These are phyloP conservation scores for Apostichopus parvimensis DNA, from an alignment of 35 echinoderm and acorn worm species.

Conservation along the genomic window DNA sequence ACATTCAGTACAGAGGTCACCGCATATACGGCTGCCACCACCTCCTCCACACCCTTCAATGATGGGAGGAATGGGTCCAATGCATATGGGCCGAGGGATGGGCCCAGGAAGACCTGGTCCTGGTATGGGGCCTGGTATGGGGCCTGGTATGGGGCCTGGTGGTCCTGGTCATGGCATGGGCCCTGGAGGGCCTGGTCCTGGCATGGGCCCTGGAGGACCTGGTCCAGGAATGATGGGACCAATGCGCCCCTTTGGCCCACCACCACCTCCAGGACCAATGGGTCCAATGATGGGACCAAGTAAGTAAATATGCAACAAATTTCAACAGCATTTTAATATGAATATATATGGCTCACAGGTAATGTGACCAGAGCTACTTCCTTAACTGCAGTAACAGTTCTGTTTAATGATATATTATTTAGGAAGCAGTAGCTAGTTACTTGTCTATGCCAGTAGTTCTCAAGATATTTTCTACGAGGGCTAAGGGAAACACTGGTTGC, in stretches of 20 bases:
- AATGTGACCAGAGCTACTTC: no score
- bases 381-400: no score
- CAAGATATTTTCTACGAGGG: no score
- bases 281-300: conserved; percentile 48
- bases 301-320: not conserved
- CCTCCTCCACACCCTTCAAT: conserved; percentile 44
- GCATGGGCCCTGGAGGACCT: conserved; percentile 6
- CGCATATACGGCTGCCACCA: not conserved
- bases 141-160: conserved; percentile 5
- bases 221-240: conserved; percentile 35
- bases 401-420: no score
- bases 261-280: conserved; percentile 30
- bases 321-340: no score
- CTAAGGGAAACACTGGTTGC: no score
- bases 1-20: conserved; percentile 39
- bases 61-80: conserved; percentile 24
- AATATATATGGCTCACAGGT: no score
- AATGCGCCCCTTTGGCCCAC: conserved; percentile 40
- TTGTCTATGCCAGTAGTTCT: no score
- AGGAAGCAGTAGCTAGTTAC: no score
- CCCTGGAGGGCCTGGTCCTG: conserved; percentile 6
- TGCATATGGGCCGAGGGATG: conserved; percentile 14
- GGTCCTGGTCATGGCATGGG: conserved; percentile 18
- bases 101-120: not conserved
- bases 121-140: not conserved